phyloP scores from a whole-genome alignment of 2,113 vertebrate genomes.

The Heterotis niloticus region DNA sequence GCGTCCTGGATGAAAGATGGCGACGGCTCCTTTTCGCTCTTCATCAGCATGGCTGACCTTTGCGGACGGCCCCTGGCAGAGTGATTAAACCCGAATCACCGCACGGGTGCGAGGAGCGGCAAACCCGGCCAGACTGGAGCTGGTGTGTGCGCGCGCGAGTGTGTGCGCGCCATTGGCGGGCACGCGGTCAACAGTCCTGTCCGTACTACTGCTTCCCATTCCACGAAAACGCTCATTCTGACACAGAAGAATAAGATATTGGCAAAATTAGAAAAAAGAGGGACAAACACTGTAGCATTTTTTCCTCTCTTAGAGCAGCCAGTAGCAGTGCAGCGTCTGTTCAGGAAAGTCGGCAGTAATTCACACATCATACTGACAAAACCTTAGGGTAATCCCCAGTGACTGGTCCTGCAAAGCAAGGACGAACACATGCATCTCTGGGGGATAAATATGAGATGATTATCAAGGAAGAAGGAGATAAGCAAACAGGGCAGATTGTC shows the following conservation, averaged over 20 bases:
- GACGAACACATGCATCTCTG: too few species aligned
- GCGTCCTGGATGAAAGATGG: slow-evolving; percentile 55
- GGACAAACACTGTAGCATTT: slow-evolving; percentile 20
- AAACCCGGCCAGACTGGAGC: slow-evolving; percentile 44
- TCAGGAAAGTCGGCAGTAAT: slow-evolving; percentile 46
- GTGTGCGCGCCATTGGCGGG: too few species aligned
- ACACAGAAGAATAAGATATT: slow-evolving; percentile 30
- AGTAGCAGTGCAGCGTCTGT: slow-evolving; percentile 23
- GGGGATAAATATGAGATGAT: slow-evolving; percentile 63
- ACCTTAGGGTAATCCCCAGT: slow-evolving; percentile 68
- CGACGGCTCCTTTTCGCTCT: slow-evolving; percentile 51
- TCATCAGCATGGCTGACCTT: slow-evolving; percentile 66
- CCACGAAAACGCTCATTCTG: background rate
- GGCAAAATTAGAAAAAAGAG: slow-evolving; percentile 24
- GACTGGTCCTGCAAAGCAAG: slow-evolving; percentile 78
- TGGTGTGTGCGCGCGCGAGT: too few species aligned
- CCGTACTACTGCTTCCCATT: background rate
- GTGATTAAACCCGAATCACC: slow-evolving; percentile 65
- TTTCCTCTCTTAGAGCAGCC: slow-evolving; percentile 29
- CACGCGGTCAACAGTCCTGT: slow-evolving; percentile 26
- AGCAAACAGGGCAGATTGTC: too few species aligned
- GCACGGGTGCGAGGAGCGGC: slow-evolving; percentile 38
- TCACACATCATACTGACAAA: slow-evolving; percentile 59
- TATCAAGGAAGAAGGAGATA: slow-evolving; percentile 76
- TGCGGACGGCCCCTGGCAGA: slow-evolving; percentile 58